A percentile compares a stretch with the other conserved stretches of the same genome.
Conservation (phyloP, 2,113 vertebrate species). For the Podocnemis expansa region DNA sequence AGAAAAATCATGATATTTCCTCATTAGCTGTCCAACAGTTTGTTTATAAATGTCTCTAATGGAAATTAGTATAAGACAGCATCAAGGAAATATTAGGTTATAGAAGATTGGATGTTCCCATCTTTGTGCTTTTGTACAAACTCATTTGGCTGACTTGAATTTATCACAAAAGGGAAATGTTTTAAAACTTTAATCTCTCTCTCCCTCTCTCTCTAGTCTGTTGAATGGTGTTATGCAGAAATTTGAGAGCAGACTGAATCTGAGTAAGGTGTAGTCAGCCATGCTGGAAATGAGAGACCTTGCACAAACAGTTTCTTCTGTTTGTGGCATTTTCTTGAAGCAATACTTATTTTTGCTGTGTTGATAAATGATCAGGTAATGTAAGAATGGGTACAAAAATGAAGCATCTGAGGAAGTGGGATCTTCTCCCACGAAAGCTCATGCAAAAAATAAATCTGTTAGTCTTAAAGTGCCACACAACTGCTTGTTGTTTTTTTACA, state of each 20-base stretch:
- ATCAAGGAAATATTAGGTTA: no score
- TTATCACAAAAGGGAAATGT: background rate
- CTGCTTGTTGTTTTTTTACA: no score
- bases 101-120: no score
- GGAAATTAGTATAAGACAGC: no score
- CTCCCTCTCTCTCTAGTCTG: background rate
- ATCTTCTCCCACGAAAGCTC: no score
- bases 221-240: background rate
- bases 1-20: no score
- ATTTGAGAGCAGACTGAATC: background rate
- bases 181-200: rapidly evolving
- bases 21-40: no score
- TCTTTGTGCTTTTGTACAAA: background rate
- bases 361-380: background rate
- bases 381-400: background rate
- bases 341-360: background rate
- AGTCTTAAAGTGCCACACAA: no score
- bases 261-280: background rate
- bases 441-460: no score
- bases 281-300: background rate
- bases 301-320: background rate
- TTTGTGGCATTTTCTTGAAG: background rate
- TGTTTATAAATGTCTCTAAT: no score
- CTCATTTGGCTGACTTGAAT: background rate
- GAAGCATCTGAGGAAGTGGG: no score